A percentile compares a stretch with the other conserved stretches of the same genome.
Conservation (phyloP, 2,888 invertebrate species). For the Leistus spinibarbis region DNA sequence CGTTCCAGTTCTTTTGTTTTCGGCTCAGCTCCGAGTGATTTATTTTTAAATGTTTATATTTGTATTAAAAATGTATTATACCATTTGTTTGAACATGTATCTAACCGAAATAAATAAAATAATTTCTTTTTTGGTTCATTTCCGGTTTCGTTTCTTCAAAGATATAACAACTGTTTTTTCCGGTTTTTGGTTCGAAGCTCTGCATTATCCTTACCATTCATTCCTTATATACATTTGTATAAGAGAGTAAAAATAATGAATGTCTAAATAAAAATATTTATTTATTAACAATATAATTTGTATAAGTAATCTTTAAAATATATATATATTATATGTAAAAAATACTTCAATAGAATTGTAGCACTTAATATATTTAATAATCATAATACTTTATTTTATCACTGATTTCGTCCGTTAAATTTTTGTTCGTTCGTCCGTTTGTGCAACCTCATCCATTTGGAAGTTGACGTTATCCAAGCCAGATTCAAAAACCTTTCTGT, state of each 20-base stretch:
- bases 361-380: not conserved
- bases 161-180: no score
- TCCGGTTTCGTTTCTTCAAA: no score
- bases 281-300: not conserved
- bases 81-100: no score
- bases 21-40: no score
- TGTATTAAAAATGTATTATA: no score
- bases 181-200: no score
- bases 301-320: not conserved
- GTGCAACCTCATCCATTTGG: slow-evolving; percentile 19
- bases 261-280: not conserved
- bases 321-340: not conserved
- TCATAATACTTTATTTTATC: not conserved
- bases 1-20: no score
- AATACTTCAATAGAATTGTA: not conserved
- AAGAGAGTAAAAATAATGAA: not conserved
- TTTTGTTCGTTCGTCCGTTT: slow-evolving; percentile 16
- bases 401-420: not conserved
- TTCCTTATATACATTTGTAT: no score
- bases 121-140: no score
- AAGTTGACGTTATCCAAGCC: slow-evolving; percentile 27
- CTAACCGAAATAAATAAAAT: no score
- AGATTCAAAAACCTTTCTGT: slow-evolving; percentile 17
- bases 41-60: no score
- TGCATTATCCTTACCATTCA: no score